phyloP scores from a whole-genome alignment of 2,888 invertebrate species.

The Pachydiplax longipennis region DNA sequence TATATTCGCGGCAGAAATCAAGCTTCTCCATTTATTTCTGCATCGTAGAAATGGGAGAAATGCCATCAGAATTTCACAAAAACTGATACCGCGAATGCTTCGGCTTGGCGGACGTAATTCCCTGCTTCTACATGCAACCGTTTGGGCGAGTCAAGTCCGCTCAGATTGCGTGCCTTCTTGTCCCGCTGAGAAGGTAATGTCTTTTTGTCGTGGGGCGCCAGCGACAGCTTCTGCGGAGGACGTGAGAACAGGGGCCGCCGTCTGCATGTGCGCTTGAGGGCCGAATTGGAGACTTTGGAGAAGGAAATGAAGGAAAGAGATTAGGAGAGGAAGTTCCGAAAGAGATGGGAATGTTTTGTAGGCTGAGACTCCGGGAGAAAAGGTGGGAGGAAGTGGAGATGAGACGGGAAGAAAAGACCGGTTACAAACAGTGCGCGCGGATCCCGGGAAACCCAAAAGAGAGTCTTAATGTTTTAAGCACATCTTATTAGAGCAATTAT shows the following conservation, averaged over 20 bases:
- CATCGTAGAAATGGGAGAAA: too few relatives aligned
- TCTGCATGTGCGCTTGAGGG: not conserved
- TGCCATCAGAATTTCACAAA: too few relatives aligned
- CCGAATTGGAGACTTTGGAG: not conserved
- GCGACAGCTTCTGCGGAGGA: not conserved
- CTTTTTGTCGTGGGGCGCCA: not conserved
- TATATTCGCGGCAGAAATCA: too few relatives aligned
- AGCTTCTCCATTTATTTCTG: too few relatives aligned
- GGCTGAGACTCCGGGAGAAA: not conserved
- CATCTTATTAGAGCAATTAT: too few relatives aligned
- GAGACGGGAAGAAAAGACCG: not conserved
- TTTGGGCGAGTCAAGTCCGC: not conserved
- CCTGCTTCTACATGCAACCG: too few relatives aligned
- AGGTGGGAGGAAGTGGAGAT: not conserved
- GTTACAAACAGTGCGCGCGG: not conserved
- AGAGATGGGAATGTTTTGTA: not conserved
- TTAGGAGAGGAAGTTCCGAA: not conserved
- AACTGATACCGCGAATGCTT: too few relatives aligned
- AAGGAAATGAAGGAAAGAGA: not conserved
- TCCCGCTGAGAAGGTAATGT: not conserved
- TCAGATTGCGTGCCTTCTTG: not conserved
- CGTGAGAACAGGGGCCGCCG: not conserved
- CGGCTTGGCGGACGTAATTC: too few relatives aligned
- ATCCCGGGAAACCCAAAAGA: too few relatives aligned
- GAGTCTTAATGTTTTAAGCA: too few relatives aligned